phyloP scores from a whole-genome alignment of 2,113 vertebrate species.

The Turdus rufiventris region DNA sequence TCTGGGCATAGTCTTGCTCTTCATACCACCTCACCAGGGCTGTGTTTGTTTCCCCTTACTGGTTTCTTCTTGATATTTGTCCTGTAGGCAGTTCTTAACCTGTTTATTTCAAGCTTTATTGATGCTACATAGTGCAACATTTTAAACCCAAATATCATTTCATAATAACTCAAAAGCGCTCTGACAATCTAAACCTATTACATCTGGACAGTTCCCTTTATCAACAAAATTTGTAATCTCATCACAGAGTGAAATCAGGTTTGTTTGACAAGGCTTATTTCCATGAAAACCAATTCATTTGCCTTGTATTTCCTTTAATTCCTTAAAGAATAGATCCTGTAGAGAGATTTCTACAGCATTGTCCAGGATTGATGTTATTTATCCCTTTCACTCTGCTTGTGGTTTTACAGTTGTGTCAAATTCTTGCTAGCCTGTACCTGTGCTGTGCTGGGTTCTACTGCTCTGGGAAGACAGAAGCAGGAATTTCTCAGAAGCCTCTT shows the following conservation, averaged over 20 bases:
- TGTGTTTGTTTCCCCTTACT: neutral
- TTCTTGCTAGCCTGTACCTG: neutral
- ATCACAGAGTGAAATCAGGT: constrained; percentile 12
- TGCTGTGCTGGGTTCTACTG: neutral
- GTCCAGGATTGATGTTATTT: neutral
- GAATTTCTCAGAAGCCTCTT: neutral
- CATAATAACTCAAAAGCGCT: neutral
- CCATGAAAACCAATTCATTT: neutral
- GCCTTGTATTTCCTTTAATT: neutral
- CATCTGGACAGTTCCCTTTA: constrained; percentile 26
- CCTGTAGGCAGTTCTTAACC: neutral
- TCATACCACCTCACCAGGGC: neutral
- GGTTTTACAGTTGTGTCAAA: neutral
- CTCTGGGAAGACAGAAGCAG: neutral
- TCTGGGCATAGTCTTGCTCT: neutral
- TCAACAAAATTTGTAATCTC: constrained; percentile 38
- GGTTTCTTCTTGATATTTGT: neutral
- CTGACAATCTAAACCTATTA: constrained; percentile 6
- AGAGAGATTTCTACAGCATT: neutral
- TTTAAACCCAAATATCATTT: neutral
- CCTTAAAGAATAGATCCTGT: neutral
- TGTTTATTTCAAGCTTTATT: constrained; percentile 4
- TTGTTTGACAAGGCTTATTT: constrained; percentile 33
- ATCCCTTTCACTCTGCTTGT: neutral
- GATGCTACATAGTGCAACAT: neutral